These are phyloP conservation scores for Bombyx mori DNA, from an alignment of 1,140 invertebrate species.

Conservation along the genomic window ASM3026992v2 NC_085123.1:5870001-5870500, in stretches of 20 bases:
- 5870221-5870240: neutral
- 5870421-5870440: too few relatives aligned
- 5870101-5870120: too few relatives aligned
- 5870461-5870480: too few relatives aligned
- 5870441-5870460: too few relatives aligned
- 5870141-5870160: too few relatives aligned
- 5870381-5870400: slow-evolving; percentile 8
- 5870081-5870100: too few relatives aligned
- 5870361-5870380: slow-evolving; percentile 23
- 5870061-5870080: too few relatives aligned
- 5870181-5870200: neutral
- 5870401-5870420: slow-evolving; percentile 9
- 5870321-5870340: slow-evolving; percentile 9
- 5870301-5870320: slow-evolving; percentile 16
- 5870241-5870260: neutral
- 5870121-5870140: too few relatives aligned
- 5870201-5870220: neutral
- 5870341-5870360: slow-evolving; percentile 23
- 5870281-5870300: slow-evolving; percentile 4
- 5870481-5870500: too few relatives aligned
- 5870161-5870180: neutral
- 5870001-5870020: too few relatives aligned
- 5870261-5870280: neutral
- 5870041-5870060: too few relatives aligned
- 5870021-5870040: too few relatives aligned